Conservation (phyloP, 2,888 invertebrate genomes). For the Lasioglossum lativentre region DNA sequence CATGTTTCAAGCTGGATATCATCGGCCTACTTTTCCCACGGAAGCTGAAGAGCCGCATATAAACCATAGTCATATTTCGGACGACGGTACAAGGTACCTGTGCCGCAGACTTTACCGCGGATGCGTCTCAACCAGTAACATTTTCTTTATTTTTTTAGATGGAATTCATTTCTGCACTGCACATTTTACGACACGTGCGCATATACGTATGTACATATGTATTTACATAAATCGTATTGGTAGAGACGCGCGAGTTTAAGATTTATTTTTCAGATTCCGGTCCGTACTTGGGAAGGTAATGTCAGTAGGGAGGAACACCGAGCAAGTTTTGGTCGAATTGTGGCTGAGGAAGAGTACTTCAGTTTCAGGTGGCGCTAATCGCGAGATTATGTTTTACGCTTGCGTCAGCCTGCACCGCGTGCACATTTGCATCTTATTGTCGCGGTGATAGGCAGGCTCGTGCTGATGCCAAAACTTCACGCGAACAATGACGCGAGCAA, state of each 20-base stretch:
- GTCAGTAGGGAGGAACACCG: constrained; percentile 28
- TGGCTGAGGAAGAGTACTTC: constrained; percentile 44
- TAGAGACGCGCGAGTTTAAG: too few species aligned
- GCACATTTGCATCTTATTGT: constrained; percentile 72
- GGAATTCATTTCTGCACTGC: background rate
- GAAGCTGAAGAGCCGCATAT: constrained; percentile 12
- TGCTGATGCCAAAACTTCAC: constrained; percentile 28
- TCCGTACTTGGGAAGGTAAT: too few species aligned
- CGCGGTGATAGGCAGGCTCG: constrained; percentile 25
- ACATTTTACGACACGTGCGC: background rate
- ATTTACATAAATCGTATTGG: too few species aligned
- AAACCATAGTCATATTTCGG: constrained; percentile 17
- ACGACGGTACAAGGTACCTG: background rate
- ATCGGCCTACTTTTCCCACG: constrained; percentile 51
- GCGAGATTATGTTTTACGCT: constrained; percentile 60
- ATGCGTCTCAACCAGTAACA: too few species aligned
- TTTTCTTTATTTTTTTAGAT: too few species aligned
- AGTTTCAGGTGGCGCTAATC: constrained; percentile 70
- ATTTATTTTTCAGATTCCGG: too few species aligned
- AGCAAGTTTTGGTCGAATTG: constrained; percentile 58
- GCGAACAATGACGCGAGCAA: constrained; percentile 6
- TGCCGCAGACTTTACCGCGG: background rate
- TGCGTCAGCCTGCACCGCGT: constrained; percentile 53
- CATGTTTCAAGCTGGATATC: constrained; percentile 48
- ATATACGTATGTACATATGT: too few species aligned